Evolutionary conservation across 2,888 invertebrate species (phyloP), one percentile per base, ranked within the genome.

Genomic region (Pyrgus malvae): DNA sequence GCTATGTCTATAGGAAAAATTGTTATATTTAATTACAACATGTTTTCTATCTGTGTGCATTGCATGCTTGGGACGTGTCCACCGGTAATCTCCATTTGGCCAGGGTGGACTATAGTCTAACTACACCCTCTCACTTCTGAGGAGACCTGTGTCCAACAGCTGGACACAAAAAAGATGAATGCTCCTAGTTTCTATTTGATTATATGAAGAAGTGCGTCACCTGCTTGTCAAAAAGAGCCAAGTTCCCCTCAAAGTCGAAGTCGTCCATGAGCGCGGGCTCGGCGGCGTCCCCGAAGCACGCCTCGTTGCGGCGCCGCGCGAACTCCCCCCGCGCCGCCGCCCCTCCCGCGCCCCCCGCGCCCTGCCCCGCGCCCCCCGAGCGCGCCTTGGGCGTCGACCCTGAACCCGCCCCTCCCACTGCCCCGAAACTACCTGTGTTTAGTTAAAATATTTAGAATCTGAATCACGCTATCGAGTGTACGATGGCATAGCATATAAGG

Each of bases 221-320:
- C 63, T 66, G 66, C 84, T 98, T 98, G 84, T 98, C 95, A 84
- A 98, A 98, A 42, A 98, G 89, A 16, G 97, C 97, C 51, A 98
- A 91, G 89, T 98, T 98, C 62, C 96, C 97, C 77, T 98, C 98
- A 91, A 98, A 98, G 91, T 98, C 98, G 90, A 98, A 98, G 69
- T 98, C 98, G 74, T 94, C 92, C 63, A 86, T 91, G 48, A 93
- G 78, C 62, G 92, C 83, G 48, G 91, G 91, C 50, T 93, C 92
- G 63, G 94, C 94, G 7, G 93, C 86, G 35, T 94, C 93, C 21
- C 95, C 96, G 84, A 96, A 96, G 75, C 95, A 95, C 53, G 94
- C 94, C 75, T 95, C 95, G 79, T 95, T 93, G 65, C 92, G 91
- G 70, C 92, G 85, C 51, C 91, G 87, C 67, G 84, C 85, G 69